Evolutionary conservation across 2,888 invertebrate genomes (phyloP).

Genomic region (Acanthosepion lycidas): DNA sequence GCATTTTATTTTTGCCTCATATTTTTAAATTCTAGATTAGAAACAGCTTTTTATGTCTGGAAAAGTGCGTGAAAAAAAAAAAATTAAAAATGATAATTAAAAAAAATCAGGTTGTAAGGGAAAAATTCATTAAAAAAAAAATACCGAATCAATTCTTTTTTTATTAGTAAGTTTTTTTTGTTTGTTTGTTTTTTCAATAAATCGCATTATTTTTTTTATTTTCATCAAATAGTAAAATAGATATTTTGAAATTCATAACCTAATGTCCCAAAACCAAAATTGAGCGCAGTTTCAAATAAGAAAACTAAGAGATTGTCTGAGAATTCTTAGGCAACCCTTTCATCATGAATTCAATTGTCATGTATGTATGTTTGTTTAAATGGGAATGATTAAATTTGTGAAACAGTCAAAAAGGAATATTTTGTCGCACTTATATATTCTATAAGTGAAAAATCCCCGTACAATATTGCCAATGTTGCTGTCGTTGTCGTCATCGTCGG

Average conservation of each 20-base stretch:
- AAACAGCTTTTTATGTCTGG: not conserved
- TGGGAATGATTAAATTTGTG: not conserved
- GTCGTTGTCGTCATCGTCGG: not conserved
- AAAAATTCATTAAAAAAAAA: too few relatives aligned
- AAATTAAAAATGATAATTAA: not conserved
- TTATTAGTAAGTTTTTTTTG: too few relatives aligned
- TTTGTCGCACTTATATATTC: not conserved
- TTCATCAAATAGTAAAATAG: too few relatives aligned
- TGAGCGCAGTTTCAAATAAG: not conserved
- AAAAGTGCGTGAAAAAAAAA: not conserved
- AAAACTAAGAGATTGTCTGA: not conserved
- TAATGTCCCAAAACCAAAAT: conserved; percentile 2
- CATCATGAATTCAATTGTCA: too few relatives aligned
- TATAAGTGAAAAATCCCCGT: not conserved
- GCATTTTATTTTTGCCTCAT: too few relatives aligned
- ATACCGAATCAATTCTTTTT: too few relatives aligned
- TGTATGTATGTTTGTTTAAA: not conserved
- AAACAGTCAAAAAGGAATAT: not conserved
- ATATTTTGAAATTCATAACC: too few relatives aligned
- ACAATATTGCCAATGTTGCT: not conserved
- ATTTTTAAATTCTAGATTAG: too few relatives aligned
- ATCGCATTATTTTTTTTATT: not conserved
- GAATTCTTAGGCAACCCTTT: not conserved
- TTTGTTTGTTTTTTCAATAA: not conserved
- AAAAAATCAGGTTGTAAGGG: too few relatives aligned